Evolutionary conservation across 2,888 invertebrate genomes (phyloP).

Genomic region (Eubasilissa splendida): DNA sequence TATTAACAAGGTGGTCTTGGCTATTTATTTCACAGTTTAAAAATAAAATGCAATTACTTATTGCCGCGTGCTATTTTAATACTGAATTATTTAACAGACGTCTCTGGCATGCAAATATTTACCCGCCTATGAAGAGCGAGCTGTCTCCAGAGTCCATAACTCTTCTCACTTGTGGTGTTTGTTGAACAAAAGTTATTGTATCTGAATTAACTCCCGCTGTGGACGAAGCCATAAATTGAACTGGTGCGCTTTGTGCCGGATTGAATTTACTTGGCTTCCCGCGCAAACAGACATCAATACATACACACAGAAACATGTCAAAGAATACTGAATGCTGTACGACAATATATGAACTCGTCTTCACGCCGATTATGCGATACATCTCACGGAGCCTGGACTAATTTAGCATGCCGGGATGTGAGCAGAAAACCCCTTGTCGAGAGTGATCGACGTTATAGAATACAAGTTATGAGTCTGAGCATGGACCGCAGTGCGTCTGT

Average conservation of each 20-base stretch:
- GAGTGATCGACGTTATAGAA: too few species aligned
- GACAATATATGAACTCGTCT: background rate
- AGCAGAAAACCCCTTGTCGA: too few species aligned
- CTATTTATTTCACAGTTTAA: too few species aligned
- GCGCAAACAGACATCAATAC: background rate
- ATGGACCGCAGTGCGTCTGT: too few species aligned
- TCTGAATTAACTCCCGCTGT: slow-evolving; percentile 3
- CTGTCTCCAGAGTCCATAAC: background rate
- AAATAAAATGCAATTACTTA: too few species aligned
- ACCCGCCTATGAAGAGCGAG: background rate
- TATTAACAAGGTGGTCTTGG: too few species aligned
- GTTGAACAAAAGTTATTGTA: slow-evolving; percentile 30
- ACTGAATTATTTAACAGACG: background rate
- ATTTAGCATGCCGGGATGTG: background rate
- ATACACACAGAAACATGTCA: background rate
- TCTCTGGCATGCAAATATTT: slow-evolving; percentile 12
- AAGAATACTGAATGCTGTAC: background rate
- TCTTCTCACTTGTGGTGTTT: slow-evolving; percentile 7
- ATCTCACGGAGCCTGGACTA: background rate
- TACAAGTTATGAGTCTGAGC: too few species aligned
- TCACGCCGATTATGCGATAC: background rate
- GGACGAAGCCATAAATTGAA: slow-evolving; percentile 25
- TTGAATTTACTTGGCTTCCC: slow-evolving; percentile 23
- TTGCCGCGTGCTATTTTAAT: too few species aligned
- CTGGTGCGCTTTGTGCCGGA: slow-evolving; percentile 14